phyloP scores from a whole-genome alignment of 2,797 vertebrate species.

The Pelochelys cantorii region DNA sequence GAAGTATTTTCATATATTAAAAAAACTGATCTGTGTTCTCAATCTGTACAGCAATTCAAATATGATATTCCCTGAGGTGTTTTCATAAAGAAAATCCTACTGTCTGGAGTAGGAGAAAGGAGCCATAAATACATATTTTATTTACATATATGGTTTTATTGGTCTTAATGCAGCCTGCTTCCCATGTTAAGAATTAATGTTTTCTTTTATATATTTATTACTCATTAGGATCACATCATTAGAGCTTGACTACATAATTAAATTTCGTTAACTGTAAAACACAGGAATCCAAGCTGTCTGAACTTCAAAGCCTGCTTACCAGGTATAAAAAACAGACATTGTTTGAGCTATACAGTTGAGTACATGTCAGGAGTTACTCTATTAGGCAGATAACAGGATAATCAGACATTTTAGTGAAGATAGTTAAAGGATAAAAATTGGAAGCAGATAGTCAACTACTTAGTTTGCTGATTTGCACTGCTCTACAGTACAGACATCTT shows the following conservation, averaged over 20 bases:
- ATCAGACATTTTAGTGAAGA: slow-evolving; percentile 11
- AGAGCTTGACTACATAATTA: rapidly evolving
- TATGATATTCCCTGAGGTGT: not conserved
- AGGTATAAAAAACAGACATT: not conserved
- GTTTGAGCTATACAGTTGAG: not conserved
- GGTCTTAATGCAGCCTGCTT: not conserved
- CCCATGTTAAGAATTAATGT: not conserved
- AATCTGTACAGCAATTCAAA: not conserved
- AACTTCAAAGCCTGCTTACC: slow-evolving; percentile 40
- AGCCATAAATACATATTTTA: not conserved
- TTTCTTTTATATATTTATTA: not conserved
- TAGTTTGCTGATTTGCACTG: slow-evolving; percentile 64
- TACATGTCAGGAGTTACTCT: not conserved
- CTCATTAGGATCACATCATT: not conserved
- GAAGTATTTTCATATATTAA: not conserved
- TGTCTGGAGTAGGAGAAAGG: not conserved
- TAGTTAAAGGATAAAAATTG: slow-evolving; percentile 34
- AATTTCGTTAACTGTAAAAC: rapidly evolving
- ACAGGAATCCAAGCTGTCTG: not conserved
- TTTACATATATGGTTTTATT: not conserved
- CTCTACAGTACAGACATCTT: slow-evolving; percentile 69
- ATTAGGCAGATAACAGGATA: not conserved
- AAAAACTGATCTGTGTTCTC: not conserved
- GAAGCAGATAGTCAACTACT: slow-evolving; percentile 55
- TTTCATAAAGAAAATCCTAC: not conserved